These are phyloP conservation scores for Pangasius larnaudii DNA, from an alignment of 2,797 vertebrate species.

Conservation along the genomic window DNA sequence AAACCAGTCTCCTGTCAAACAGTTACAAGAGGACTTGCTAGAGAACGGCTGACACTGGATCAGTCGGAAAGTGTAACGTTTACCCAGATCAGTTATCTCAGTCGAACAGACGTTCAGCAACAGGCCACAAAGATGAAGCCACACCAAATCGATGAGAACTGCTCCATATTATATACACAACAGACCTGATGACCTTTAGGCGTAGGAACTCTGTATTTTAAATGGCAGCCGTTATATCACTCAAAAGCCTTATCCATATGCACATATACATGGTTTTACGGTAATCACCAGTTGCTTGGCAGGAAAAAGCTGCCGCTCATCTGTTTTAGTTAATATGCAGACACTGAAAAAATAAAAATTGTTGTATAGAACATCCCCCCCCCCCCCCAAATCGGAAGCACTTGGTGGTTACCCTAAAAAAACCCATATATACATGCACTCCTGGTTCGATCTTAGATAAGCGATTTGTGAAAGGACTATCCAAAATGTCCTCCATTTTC, in stretches of 20 bases:
- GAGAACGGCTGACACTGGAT: not conserved
- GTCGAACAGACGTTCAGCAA: slow-evolving; percentile 26
- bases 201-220: too few species aligned
- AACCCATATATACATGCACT: not conserved
- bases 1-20: not conserved
- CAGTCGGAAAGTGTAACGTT: not conserved
- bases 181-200: not conserved
- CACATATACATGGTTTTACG: too few species aligned
- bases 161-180: not conserved
- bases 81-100: slow-evolving; percentile 38
- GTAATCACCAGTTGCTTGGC: too few species aligned
- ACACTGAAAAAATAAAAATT: too few species aligned
- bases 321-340: too few species aligned
- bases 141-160: not conserved
- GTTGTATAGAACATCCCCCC: too few species aligned
- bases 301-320: too few species aligned
- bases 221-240: too few species aligned
- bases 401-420: not conserved
- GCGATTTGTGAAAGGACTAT: not conserved
- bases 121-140: not conserved
- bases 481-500: not conserved
- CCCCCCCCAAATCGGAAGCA: not conserved
- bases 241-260: too few species aligned
- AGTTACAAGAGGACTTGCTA: too few species aligned
- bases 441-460: not conserved